Evolutionary conservation across 2,113 vertebrate genomes (phyloP).

Genomic region (Pomatorhinus ruficollis): DNA sequence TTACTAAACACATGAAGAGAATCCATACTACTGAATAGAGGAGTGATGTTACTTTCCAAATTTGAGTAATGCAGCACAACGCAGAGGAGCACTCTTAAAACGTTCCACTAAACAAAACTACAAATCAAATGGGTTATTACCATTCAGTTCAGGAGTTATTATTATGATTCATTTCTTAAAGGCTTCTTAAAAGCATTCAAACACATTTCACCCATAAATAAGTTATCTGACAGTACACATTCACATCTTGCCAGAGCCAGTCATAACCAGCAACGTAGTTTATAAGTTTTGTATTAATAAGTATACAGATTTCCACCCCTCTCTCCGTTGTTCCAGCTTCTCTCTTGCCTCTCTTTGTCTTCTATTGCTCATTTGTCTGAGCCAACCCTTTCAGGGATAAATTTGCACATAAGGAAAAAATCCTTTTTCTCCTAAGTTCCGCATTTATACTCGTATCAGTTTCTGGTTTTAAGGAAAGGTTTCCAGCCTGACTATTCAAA

Average conservation of each 20-base stretch:
- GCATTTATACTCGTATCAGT: not conserved
- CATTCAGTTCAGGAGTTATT: not conserved
- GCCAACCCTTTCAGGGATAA: not conserved
- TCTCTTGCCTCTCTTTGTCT: not conserved
- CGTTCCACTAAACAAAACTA: not conserved
- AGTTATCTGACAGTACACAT: rapidly evolving
- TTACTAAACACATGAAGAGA: not conserved
- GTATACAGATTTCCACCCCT: rapidly evolving
- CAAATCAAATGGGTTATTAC: not conserved
- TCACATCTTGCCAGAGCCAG: not conserved
- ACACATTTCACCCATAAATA: not conserved
- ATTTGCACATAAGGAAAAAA: not conserved
- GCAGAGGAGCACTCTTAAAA: not conserved
- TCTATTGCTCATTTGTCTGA: not conserved
- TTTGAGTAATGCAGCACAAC: not conserved
- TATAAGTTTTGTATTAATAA: not conserved
- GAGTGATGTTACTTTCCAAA: not conserved
- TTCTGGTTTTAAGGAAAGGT: not conserved
- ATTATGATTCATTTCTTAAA: not conserved
- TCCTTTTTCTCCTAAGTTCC: not conserved
- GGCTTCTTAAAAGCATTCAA: not conserved
- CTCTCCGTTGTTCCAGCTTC: not conserved
- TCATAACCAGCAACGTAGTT: rapidly evolving
- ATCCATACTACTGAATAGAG: not conserved
- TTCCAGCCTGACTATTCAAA: not conserved